Base-by-base conservation (phyloP, 53 echinoderm and acorn worm species). In the Hippasteria phrygiana region DNA sequence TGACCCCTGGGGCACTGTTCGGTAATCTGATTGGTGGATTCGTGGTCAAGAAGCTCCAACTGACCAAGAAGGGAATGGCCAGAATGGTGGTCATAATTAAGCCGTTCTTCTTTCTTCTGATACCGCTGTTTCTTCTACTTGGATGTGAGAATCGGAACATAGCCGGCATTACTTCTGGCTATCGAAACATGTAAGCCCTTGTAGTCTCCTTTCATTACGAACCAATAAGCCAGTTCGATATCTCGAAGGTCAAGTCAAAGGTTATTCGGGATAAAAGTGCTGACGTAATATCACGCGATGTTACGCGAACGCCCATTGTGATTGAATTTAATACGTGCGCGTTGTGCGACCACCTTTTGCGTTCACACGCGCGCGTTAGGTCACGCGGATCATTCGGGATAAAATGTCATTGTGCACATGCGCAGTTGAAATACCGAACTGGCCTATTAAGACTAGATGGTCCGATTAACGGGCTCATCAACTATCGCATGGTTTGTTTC, bases 11-110 rank as follows among this genome's bases (percentile, higher is more conserved):
- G 13, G 75, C 88, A 13, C 80, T 96, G 37, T 77, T 93, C n/a
- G 96, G 96, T 18, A 93, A 88, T 51, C 73, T 96, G 42, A 26
- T 94, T 16, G 87, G 91, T 27, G 91, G 96, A 27, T 74, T 72
- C 65, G 77, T 96, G 77, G 93, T 96, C 35, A 96, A 91, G 72
- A 75, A 89, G 16, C 43, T 79, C 55, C 91, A 87, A 27, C 84
- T 91, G n/a, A 55, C 78, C 12, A 77, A 62, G 39, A 50, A 83
- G 27, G 87, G 91, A 13, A 17, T 90, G 67, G 91, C 73, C 36
- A 67, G 78, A 33, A 95, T 96, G 94, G 56, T 91, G 16, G 75
- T 93, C 47, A 55, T 55, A 11, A 73, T 93, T 35, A 31, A 75
- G 17, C 38, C 88, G 0, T 39, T 88, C 29, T 43, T 56, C 34